Conservation (phyloP, 2,113 vertebrate genomes). For the Falco punctatus region DNA sequence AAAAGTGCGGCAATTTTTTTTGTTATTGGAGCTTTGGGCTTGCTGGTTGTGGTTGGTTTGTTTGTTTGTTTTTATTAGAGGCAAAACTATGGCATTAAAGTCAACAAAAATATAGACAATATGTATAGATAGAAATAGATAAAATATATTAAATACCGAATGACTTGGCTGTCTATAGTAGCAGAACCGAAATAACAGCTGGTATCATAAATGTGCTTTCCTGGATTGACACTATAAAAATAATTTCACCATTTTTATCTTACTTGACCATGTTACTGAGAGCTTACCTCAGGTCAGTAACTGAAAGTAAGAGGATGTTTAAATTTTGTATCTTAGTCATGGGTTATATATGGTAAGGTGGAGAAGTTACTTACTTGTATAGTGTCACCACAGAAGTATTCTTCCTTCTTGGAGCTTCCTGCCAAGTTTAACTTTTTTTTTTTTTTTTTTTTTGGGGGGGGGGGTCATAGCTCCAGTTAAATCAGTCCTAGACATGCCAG, state of each 20-base stretch:
- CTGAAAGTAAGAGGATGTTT: background rate
- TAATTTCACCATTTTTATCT: background rate
- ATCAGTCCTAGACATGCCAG: conserved; percentile 31
- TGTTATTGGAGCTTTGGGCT: background rate
- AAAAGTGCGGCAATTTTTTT: background rate
- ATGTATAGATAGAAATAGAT: background rate
- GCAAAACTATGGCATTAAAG: background rate
- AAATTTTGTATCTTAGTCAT: background rate
- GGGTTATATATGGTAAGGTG: background rate
- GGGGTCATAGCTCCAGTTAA: conserved; percentile 5
- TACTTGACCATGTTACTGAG: background rate
- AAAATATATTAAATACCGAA: background rate
- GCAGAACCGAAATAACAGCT: background rate
- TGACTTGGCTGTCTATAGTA: background rate
- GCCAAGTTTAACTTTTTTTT: conserved; percentile 18
- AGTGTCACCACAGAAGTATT: conserved; percentile 18
- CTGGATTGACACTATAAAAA: background rate
- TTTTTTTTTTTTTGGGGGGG: no score
- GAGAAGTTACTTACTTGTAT: background rate
- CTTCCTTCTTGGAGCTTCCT: background rate
- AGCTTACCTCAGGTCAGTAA: background rate
- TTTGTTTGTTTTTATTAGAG: background rate
- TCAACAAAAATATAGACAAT: background rate
- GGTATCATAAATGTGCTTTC: background rate
- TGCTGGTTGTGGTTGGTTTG: background rate